These are phyloP conservation scores for Pelobates cultripes DNA, from an alignment of 2,797 vertebrate species.

Conservation along the genomic window DNA sequence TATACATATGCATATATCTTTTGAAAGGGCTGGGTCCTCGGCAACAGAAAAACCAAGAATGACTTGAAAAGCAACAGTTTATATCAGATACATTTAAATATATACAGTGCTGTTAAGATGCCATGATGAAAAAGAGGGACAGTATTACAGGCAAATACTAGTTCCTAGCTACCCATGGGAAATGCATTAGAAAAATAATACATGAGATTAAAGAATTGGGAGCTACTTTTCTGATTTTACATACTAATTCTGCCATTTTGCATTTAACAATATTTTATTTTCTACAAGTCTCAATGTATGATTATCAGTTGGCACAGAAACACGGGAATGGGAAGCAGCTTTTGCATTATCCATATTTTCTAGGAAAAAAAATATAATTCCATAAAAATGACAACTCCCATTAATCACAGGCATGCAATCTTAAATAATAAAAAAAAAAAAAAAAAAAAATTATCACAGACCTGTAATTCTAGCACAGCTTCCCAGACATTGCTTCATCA, in stretches of 20 bases:
- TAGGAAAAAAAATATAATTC: conserved; percentile 64
- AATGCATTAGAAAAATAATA: neutral
- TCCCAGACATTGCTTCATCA: conserved; percentile 80
- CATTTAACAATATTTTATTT: neutral
- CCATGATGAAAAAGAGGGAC: neutral
- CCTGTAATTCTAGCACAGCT: conserved; percentile 77
- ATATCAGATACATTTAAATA: conserved; percentile 8
- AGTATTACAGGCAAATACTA: conserved; percentile 12
- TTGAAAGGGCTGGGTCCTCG: too few species aligned
- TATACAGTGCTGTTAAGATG: conserved; percentile 5
- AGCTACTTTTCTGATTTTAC: conserved; percentile 1
- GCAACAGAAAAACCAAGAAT: neutral
- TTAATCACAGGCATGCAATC: conserved; percentile 77
- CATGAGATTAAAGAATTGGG: neutral
- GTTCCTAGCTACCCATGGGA: neutral
- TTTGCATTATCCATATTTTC: neutral
- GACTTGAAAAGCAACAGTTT: neutral
- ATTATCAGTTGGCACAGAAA: conserved; percentile 43
- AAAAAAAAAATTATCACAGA: conserved; percentile 79
- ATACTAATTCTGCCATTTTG: neutral
- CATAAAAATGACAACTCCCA: conserved; percentile 77
- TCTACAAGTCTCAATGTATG: neutral
- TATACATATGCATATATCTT: too few species aligned
- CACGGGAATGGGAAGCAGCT: conserved; percentile 3
- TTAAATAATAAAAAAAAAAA: neutral